Conservation (phyloP, 1,140 invertebrate species). For the Drosophila quadrilineata region DNA sequence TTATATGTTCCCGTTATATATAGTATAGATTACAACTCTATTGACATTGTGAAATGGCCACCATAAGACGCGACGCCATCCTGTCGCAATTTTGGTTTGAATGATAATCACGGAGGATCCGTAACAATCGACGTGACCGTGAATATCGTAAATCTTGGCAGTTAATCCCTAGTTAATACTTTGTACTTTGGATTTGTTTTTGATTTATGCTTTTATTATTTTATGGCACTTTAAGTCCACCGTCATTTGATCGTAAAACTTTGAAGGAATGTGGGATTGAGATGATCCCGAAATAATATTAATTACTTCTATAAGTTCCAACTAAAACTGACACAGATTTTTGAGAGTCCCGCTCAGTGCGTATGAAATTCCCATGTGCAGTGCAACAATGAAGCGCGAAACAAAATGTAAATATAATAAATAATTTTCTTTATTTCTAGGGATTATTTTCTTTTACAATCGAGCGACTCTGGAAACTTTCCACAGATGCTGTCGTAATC, state of each 20-base stretch:
- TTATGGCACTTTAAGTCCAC: background rate
- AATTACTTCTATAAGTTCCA: too few species aligned
- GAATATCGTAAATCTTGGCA: slow-evolving; percentile 20
- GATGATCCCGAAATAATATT: background rate
- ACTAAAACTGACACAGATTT: too few species aligned
- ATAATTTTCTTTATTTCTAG: slow-evolving; percentile 25
- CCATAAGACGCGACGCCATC: background rate
- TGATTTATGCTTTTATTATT: slow-evolving; percentile 11
- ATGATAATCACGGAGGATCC: slow-evolving; percentile 21
- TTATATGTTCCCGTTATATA: slow-evolving; percentile 31
- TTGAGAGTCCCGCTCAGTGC: too few species aligned
- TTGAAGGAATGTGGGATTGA: background rate
- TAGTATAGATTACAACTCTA: slow-evolving; percentile 55
- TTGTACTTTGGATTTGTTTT: background rate
- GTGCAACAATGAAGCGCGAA: slow-evolving; percentile 3
- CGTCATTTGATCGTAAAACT: background rate
- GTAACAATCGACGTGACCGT: slow-evolving; percentile 41
- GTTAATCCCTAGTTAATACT: background rate
- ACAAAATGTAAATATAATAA: slow-evolving; percentile 9
- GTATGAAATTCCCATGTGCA: background rate
- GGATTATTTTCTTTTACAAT: slow-evolving; percentile 7
- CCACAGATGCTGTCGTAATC: background rate
- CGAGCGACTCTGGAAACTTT: background rate
- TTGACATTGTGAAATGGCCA: slow-evolving; percentile 26
- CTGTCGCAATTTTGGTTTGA: background rate